Evolutionary conservation across 2,113 vertebrate species (phyloP).

Genomic region (Egretta garzetta): DNA sequence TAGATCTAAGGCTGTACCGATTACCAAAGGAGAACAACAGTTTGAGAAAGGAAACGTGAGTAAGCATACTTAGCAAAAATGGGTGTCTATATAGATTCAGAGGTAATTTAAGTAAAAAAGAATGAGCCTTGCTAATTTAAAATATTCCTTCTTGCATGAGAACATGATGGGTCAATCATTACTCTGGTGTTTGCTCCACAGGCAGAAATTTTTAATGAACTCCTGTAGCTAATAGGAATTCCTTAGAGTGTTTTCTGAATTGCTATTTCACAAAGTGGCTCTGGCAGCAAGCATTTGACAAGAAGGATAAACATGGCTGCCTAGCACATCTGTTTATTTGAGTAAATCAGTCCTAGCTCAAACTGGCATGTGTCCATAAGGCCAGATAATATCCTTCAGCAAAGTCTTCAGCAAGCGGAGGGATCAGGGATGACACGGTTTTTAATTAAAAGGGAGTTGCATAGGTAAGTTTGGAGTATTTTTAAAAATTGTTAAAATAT

Average conservation of each 20-base stretch:
- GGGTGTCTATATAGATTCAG: not conserved
- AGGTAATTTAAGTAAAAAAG: conserved; percentile 27
- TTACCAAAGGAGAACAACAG: not conserved
- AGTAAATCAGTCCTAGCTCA: conserved; percentile 45
- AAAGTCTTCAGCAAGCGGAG: conserved; percentile 40
- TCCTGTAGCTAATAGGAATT: conserved; percentile 60
- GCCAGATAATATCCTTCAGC: conserved; percentile 17
- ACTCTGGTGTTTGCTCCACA: conserved; percentile 41
- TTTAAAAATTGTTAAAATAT: not conserved
- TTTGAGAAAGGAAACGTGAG: not conserved
- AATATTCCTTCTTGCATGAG: conserved; percentile 29
- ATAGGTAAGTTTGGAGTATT: not conserved
- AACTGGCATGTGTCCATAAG: conserved; percentile 52
- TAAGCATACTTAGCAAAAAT: not conserved
- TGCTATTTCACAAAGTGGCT: conserved; percentile 58
- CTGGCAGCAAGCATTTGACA: conserved; percentile 56
- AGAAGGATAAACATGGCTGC: conserved; percentile 65
- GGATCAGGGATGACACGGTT: conserved; percentile 9
- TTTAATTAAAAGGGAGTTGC: conserved; percentile 3
- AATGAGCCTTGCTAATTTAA: conserved; percentile 27
- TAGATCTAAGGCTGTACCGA: not conserved
- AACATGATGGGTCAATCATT: conserved; percentile 61
- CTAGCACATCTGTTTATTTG: conserved; percentile 58
- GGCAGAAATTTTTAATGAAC: conserved; percentile 67
- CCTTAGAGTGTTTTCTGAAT: conserved; percentile 59